Conservation (phyloP, 2,113 vertebrate species). For the Hiodon tergisus region DNA sequence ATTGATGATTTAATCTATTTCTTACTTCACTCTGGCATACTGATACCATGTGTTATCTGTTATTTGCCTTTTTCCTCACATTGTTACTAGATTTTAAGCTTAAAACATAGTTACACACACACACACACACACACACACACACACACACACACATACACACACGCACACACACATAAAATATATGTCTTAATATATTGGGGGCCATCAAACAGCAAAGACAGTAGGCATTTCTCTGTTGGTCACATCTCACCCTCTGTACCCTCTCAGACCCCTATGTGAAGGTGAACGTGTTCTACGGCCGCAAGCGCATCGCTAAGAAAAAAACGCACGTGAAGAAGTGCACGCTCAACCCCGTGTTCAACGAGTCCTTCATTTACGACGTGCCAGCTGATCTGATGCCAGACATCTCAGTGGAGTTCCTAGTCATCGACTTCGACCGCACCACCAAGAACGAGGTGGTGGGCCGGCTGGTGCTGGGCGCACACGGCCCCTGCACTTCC, state of each 20-base stretch:
- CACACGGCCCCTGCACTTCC: conserved; percentile 66
- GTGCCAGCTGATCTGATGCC: conserved; percentile 83
- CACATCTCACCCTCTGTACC: background rate
- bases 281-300: conserved; percentile 92
- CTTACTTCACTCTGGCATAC: too few relatives aligned
- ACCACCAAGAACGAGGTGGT: conserved; percentile 94
- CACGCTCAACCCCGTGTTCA: conserved; percentile 93
- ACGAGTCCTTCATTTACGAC: conserved; percentile 95
- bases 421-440: conserved; percentile 92
- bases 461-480: conserved; percentile 81
- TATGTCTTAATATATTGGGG: background rate
- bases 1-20: too few relatives aligned
- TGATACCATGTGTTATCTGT: too few relatives aligned
- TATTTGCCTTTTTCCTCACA: too few relatives aligned
- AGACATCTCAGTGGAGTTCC: conserved; percentile 86
- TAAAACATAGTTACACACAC: too few relatives aligned
- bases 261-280: conserved; percentile 90
- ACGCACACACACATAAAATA: background rate
- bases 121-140: conserved; percentile 1
- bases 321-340: conserved; percentile 97
- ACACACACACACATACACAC: background rate
- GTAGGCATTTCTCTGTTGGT: background rate
- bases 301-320: conserved; percentile 94
- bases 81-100: too few relatives aligned
- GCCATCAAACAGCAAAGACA: background rate